Evolutionary conservation across 1,140 invertebrate species (phyloP), one percentile per base, ranked within the genome.

Genomic region (Eumaeus atala): DNA sequence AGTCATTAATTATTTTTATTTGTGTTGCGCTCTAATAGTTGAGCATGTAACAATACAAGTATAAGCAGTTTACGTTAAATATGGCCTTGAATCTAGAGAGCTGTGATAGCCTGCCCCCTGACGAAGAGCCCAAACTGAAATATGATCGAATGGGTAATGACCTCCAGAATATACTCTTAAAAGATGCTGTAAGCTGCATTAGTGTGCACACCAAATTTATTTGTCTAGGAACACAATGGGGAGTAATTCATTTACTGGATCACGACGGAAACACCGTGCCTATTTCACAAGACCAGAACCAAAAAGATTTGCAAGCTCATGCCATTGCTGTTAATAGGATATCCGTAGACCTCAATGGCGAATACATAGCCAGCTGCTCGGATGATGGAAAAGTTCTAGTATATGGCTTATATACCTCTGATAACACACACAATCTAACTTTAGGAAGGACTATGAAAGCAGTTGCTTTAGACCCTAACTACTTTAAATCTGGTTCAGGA

Each of bases 191-290:
- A 17, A 96, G 93, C 77, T 97, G 95, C 73, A 93, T 97, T 64
- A 93, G 95, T 66, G 95, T 98, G 11, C 96, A 98, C 88, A 91
- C 95, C 12, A 98, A 98, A 93, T 98, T 98, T 86, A 89, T 99
- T 9, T 96, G 96, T 69, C 74, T 98, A 49, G 97, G 97, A 35
- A 97, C 95, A 16, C 93, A 96, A 72, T 96, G 93, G 92, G 97
- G 97, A 5, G 90, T 91, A 54, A 93, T 98, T 44, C 93, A 98
- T 78, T 89, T 98, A 36, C 77, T 99, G 14, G 97, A 99, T 80
- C 96, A 97, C 82, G 93, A 96, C 74, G 97, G 97, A 0, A 97
- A 98, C 79, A 92, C 90, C 16, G 92, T 95, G 2, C 74, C 88
- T 7, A 79, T 87, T 48, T 81, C 88, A 28, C 72, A 86, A 44